phyloP scores from a whole-genome alignment of 2,888 invertebrate genomes.

The Erannis defoliaria region DNA sequence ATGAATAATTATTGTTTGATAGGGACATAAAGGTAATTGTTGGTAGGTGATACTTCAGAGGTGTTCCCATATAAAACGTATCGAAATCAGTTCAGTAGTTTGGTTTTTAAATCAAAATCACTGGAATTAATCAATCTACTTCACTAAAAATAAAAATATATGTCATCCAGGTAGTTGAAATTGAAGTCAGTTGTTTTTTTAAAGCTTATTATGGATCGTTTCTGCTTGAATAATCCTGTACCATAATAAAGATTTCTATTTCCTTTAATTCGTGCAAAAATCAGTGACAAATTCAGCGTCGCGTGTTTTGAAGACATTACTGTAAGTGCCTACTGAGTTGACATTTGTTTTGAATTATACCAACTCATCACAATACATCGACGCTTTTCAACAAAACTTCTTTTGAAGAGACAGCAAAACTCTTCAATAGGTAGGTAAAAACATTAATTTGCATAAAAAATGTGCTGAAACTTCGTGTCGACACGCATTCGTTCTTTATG shows the following conservation, averaged over 20 bases:
- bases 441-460: constrained; percentile 44
- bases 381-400: constrained; percentile 18
- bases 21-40: too few relatives aligned
- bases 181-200: too few relatives aligned
- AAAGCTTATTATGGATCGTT: too few relatives aligned
- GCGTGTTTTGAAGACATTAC: constrained; percentile 38
- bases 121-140: too few relatives aligned
- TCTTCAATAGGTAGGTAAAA: constrained; percentile 34
- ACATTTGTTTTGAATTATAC: constrained; percentile 40
- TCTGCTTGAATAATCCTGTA: too few relatives aligned
- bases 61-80: too few relatives aligned
- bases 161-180: too few relatives aligned
- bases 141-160: too few relatives aligned
- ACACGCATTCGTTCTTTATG: constrained; percentile 37
- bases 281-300: constrained; percentile 6
- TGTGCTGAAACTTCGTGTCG: constrained; percentile 38
- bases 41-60: too few relatives aligned
- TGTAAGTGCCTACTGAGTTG: constrained; percentile 33
- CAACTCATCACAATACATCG: constrained; percentile 30
- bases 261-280: background rate
- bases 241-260: background rate
- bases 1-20: too few relatives aligned
- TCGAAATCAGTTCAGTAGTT: too few relatives aligned
- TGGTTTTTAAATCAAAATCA: too few relatives aligned
- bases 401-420: background rate